Conservation (phyloP, 2,113 vertebrate genomes). For the Heteronetta atricapilla region DNA sequence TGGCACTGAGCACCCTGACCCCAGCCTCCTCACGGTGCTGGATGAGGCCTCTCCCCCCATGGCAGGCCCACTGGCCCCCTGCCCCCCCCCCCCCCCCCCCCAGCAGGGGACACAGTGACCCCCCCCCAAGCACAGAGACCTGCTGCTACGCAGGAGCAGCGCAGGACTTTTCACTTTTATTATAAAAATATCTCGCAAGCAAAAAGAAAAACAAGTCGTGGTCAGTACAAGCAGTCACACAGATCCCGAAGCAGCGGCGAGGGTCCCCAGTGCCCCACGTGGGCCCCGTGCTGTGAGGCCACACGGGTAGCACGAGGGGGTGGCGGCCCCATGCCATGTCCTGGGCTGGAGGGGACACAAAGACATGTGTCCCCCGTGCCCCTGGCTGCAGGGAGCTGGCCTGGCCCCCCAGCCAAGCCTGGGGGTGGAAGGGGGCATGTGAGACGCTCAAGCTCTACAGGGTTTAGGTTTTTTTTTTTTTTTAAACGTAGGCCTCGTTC, state of each 20-base stretch:
- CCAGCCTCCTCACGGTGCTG: neutral
- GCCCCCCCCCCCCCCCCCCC: no score
- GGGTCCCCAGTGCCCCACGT: accelerated
- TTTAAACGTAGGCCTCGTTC: neutral
- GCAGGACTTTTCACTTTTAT: constrained; percentile 68
- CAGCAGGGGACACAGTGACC: neutral
- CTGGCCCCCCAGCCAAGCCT: neutral
- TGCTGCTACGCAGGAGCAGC: neutral
- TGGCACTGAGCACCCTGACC: neutral
- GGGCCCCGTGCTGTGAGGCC: neutral
- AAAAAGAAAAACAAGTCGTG: neutral
- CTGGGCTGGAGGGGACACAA: neutral
- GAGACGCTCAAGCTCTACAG: neutral
- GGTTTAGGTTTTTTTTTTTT: neutral
- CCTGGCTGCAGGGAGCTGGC: neutral
- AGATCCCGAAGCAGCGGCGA: neutral
- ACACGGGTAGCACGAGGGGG: neutral
- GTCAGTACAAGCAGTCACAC: constrained; percentile 45
- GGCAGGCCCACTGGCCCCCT: neutral
- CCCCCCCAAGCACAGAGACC: neutral
- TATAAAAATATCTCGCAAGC: constrained; percentile 76
- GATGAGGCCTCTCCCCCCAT: accelerated
- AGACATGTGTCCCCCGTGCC: neutral
- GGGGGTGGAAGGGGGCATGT: accelerated
- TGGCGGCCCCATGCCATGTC: accelerated